Evolutionary conservation across 2,797 vertebrate genomes (phyloP), one percentile per base, ranked within the genome.

Genomic region (Chloroceryle inda): DNA sequence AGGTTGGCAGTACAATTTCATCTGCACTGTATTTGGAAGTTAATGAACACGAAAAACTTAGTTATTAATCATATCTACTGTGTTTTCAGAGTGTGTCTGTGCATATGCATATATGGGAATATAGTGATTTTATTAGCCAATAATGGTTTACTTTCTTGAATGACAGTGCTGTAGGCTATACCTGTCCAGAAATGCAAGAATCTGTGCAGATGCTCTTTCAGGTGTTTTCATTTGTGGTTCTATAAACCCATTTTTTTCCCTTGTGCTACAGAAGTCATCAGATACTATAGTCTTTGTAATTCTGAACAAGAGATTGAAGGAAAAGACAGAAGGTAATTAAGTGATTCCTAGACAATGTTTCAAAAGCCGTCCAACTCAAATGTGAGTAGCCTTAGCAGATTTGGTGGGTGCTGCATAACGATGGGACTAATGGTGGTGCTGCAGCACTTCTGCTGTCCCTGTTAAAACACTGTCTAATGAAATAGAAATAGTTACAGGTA

Each of bases 341-440:
- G 29, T 75, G 59, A 47, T 73, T 6, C 7, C 35, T 16, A 59
- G 62, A 3, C 19, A 58, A 1, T 71, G 18, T 82, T 94, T 82
- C 6, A 58, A 78, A 86, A 42, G 31, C 9, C 11, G 4, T 52
- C 58, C n/a, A 55, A 3, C 26, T 58, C 4, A 31, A 55, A 42
- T 22, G 2, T 47, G 22, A 61, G 4, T 27, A 35, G 15, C 24
- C 18, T 4, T 53, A 21, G 9, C 27, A 42, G 61, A 24, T 77
- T 50, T n/a, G 11, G 0, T 35, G 35, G 50, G 22, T 76, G 58
- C 80, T 95, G 69, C 12, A 52, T 75, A 31, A 90, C 33, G 89
- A 64, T 44, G 33, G 23, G 75, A 42, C 96, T 81, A 84, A 13
- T 75, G 89, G 89, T 93, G 96, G 96, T 96, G 95, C 95, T 96